Evolutionary conservation across 2,888 invertebrate species (phyloP).

Genomic region (Eubasilissa splendida): DNA sequence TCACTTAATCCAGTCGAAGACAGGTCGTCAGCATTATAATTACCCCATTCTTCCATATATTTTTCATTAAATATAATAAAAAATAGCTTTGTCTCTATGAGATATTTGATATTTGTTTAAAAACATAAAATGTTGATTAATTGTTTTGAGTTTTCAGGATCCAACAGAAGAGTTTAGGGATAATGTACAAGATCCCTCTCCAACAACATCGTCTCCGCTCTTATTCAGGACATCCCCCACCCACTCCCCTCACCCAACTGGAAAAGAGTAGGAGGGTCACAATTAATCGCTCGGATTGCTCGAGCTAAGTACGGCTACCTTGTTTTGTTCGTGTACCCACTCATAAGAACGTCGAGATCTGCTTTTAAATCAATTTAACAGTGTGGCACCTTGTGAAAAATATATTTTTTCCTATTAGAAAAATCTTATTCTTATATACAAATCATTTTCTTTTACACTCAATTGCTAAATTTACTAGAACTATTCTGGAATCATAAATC

Average conservation of each 20-base stretch:
- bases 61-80: too few species aligned
- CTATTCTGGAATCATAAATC: neutral
- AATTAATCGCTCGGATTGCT: slow-evolving; percentile 54
- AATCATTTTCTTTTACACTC: neutral
- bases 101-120: too few species aligned
- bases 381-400: neutral
- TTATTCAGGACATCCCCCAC: neutral
- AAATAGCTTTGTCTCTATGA: too few species aligned
- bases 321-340: slow-evolving; percentile 44
- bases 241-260: slow-evolving; percentile 3
- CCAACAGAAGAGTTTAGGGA: neutral
- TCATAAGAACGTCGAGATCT: neutral
- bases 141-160: too few species aligned
- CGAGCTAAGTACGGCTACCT: slow-evolving; percentile 41
- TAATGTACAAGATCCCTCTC: slow-evolving; percentile 9
- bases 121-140: too few species aligned
- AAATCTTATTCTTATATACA: neutral
- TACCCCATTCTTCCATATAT: too few species aligned
- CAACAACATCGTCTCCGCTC: too few species aligned
- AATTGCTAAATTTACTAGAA: neutral
- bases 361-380: slow-evolving; percentile 14
- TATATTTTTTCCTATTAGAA: neutral
- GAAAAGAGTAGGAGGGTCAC: slow-evolving; percentile 9
- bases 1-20: too few species aligned
- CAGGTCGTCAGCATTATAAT: too few species aligned